Conservation (phyloP, 2,113 vertebrate species). For the Todiramphus chloris region DNA sequence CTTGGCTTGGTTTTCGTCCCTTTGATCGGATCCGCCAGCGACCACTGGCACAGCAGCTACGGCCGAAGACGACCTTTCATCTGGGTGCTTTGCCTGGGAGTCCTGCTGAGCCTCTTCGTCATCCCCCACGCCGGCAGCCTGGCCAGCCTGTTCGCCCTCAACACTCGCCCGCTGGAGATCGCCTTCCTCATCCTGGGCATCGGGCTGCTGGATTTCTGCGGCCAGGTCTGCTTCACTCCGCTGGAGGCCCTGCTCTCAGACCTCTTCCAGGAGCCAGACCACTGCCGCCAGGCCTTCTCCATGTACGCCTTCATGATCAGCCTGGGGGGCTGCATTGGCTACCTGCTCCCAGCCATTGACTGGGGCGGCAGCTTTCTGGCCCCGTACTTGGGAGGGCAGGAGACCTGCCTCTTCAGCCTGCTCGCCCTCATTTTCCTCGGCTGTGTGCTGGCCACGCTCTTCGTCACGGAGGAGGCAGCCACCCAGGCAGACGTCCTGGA, state of each 20-base stretch:
- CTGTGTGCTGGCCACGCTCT: constrained; percentile 78
- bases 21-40: constrained; percentile 82
- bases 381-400: constrained; percentile 80
- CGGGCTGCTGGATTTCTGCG: constrained; percentile 84
- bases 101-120: constrained; percentile 83
- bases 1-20: constrained; percentile 84
- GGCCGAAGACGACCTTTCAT: constrained; percentile 88
- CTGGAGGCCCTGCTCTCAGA: constrained; percentile 87
- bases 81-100: constrained; percentile 82
- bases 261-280: constrained; percentile 82
- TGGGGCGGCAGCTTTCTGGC: constrained; percentile 79
- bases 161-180: constrained; percentile 73
- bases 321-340: constrained; percentile 86
- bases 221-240: constrained; percentile 87
- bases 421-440: constrained; percentile 80
- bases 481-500: not conserved
- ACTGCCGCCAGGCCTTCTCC: constrained; percentile 84
- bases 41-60: constrained; percentile 83
- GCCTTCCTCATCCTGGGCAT: constrained; percentile 81
- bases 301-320: constrained; percentile 87
- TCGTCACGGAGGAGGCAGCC: constrained; percentile 76
- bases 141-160: constrained; percentile 66
- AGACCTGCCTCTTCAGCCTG: constrained; percentile 83
- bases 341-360: constrained; percentile 83
- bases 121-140: constrained; percentile 79